Evolutionary conservation across 2,113 vertebrate genomes (phyloP), one percentile per base, ranked within the genome.

Genomic region (Noturus placidus): DNA sequence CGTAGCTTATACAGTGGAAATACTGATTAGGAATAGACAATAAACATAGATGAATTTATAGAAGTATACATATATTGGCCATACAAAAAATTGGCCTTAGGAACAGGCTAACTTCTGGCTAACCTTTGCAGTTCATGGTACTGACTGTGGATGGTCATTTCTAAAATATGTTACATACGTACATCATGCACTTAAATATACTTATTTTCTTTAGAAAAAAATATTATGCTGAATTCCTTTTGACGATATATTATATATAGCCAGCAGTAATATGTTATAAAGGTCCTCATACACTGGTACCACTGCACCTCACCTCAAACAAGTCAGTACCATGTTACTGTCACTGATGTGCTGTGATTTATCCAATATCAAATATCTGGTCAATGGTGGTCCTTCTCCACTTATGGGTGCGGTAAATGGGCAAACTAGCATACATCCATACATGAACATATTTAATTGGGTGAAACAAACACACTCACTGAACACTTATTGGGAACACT

Each of bases 1-100:
- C 42, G 65, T 17, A 17, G 79, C 59, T 54, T 84, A 25, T 35
- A 52, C 30, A 35, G n/a, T 42, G 17, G 15, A 80, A 72, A n/a
- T 59, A 30, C 6, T 5, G 54, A 61, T 25, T 30, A 50, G 22
- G 17, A 57, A 65, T 63, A 38, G 52, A 70, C 63, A 54, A 30
- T 22, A 61, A 83, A 72, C 35, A 70, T n/a, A 42, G 70, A 86
- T 35, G 70, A 89, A 52, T 83, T 56, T 67, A 74, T 69, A 19
- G 72, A 83, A 57, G n/a, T 61, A 38, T 38, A 25, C 19, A 59
- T 42, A 33, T 81, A 59, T 25, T 81, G 54, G 30, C 1, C 33
- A 46, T 63, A n/a, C 50, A 83, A 78, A 78, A n/a, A n/a, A n/a
- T n/a, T n/a, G n/a, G n/a, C n/a, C n/a, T n/a, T n/a, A n/a, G 2